phyloP scores from a whole-genome alignment of 2,113 vertebrate genomes.

The Tautogolabrus adspersus region DNA sequence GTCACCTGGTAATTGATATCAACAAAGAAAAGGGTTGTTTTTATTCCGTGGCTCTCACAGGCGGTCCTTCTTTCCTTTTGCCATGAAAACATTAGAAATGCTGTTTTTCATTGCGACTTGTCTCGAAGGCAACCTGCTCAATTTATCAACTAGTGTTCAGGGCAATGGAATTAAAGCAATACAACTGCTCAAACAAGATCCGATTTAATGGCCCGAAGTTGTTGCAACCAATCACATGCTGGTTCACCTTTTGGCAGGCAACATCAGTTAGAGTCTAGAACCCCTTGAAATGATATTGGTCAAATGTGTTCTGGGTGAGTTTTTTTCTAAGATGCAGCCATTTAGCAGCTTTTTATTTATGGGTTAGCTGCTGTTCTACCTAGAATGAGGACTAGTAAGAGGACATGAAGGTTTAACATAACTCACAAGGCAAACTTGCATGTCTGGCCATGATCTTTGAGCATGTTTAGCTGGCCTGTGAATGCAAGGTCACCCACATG shows the following conservation, averaged over 20 bases:
- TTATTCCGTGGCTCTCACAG: conserved; percentile 55
- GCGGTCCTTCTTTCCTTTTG: conserved; percentile 30
- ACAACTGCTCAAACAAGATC: conserved; percentile 63
- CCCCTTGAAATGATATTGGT: conserved; percentile 15
- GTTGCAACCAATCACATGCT: conserved; percentile 43
- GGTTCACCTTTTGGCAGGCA: conserved; percentile 23
- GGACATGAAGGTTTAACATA: conserved; percentile 30
- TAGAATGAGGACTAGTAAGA: neutral
- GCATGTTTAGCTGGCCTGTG: conserved; percentile 11
- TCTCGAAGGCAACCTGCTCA: conserved; percentile 66
- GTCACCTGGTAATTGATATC: conserved; percentile 97
- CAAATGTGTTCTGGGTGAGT: neutral
- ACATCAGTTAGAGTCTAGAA: neutral
- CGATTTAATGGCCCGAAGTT: conserved; percentile 45
- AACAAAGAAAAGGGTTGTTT: conserved; percentile 79
- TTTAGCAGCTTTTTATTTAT: neutral
- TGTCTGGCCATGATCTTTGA: conserved; percentile 49
- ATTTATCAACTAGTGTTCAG: conserved; percentile 75
- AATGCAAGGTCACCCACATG: conserved; percentile 10
- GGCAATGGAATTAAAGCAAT: conserved; percentile 72
- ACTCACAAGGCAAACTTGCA: conserved; percentile 34
- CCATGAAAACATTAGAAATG: conserved; percentile 63
- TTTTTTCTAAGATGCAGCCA: neutral
- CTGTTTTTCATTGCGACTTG: conserved; percentile 52
- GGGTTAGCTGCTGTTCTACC: neutral